Base-by-base conservation (phyloP, 2,113 vertebrate genomes). In the Lepus europaeus region DNA sequence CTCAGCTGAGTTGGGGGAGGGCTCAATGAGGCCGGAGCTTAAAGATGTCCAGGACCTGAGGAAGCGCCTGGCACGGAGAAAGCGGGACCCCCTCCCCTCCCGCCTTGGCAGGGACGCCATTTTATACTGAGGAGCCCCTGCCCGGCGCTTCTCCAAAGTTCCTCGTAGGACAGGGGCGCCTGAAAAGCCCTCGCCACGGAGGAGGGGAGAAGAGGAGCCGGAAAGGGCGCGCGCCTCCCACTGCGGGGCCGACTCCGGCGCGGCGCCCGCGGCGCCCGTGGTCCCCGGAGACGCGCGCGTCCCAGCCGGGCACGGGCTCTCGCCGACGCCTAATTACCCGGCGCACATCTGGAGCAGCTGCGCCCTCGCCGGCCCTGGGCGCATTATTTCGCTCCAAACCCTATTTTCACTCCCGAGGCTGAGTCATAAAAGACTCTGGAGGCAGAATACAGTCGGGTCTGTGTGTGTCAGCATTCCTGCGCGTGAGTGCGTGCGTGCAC, bases 301-400 rank as follows among this genome's bases (percentile, higher is more conserved):
- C 86, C 90, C 82, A 92, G 92, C 88, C 31, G 3, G 82, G 77
- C 90, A 89, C 5, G 27, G 66, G 31, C 68, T 89, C 73, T 72
- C 22, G 3, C 0, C 6, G 70, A 33, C 0, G 25, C 78, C 96
- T 97, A 95, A 95, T 96, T 95, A 96, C 63, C 0, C 1, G 63
- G 45, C 1, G 17, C 94, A 92, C 96, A 97, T 95, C 94, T 95
- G 97, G 94, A 94, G 72, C 96, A 96, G 87, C 96, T 96, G 96
- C 12, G 39, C 81, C 84, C 94, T 70, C 73, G 17, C 45, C 9
- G 13, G 96, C 93, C 92, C 63, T 17, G 0, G 89, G 89, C 92
- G 72, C 72, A 59, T 80, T 63, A 92, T 86, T 85, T 77, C 10
- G 2, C 92, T 87, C 88, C 80, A 77, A 90, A 80, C 68, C 73